Conservation (phyloP, 2,888 invertebrate species). For the Prionchulus punctatus region DNA sequence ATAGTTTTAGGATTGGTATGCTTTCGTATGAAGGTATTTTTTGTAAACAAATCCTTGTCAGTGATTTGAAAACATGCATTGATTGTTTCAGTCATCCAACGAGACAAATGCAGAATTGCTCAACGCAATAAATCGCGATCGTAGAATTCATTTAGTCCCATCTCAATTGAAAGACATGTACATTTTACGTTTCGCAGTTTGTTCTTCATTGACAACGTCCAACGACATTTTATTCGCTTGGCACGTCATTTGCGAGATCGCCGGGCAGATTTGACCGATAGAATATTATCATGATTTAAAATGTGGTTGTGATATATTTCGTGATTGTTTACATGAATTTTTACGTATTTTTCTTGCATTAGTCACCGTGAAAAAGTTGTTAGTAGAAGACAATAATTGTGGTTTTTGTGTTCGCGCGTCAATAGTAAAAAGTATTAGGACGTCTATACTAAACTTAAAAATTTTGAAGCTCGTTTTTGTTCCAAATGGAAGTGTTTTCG, state of each 20-base stretch:
- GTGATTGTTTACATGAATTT: too few species aligned
- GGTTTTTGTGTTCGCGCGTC: too few species aligned
- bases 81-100: slow-evolving; percentile 29
- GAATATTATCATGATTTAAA: not conserved
- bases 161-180: slow-evolving; percentile 33
- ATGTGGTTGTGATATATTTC: too few species aligned
- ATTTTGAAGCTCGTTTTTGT: too few species aligned
- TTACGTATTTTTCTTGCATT: too few species aligned
- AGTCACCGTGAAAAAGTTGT: too few species aligned
- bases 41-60: not conserved
- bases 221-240: slow-evolving; percentile 35
- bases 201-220: slow-evolving; percentile 32
- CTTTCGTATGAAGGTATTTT: slow-evolving; percentile 55
- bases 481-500: too few species aligned
- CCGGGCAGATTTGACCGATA: slow-evolving; percentile 12
- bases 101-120: slow-evolving; percentile 33
- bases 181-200: slow-evolving; percentile 38
- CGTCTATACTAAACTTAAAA: too few species aligned
- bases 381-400: too few species aligned
- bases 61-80: not conserved
- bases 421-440: too few species aligned
- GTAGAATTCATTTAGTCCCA: slow-evolving; percentile 39
- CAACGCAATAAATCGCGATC: slow-evolving; percentile 36
- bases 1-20: slow-evolving; percentile 83
- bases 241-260: slow-evolving; percentile 32